Conservation (phyloP, 2,113 vertebrate genomes). For the Pitta sordida region DNA sequence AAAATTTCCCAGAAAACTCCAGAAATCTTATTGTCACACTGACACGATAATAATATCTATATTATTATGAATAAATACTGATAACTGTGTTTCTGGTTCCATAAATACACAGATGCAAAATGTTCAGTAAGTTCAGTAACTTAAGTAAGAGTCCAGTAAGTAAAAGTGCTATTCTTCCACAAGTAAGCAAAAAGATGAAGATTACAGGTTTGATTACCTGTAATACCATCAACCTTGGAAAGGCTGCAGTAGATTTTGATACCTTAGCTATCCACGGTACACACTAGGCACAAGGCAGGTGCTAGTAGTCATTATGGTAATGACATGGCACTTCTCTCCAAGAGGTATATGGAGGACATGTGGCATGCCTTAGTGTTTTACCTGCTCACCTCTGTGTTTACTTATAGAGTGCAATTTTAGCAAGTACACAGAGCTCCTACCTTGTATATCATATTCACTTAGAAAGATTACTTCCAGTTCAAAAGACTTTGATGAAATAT, state of each 20-base stretch:
- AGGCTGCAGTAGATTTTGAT: neutral
- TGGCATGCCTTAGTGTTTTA: neutral
- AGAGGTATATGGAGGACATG: neutral
- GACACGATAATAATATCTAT: neutral
- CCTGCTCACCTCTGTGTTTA: neutral
- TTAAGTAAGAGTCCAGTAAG: neutral
- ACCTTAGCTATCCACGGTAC: neutral
- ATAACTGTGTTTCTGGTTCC: neutral
- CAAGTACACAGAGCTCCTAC: neutral
- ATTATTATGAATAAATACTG: neutral
- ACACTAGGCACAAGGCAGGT: neutral
- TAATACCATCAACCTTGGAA: neutral
- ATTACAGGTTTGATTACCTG: neutral
- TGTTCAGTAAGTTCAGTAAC: too few species aligned
- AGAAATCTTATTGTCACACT: neutral
- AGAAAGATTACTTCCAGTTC: neutral
- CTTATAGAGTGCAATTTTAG: neutral
- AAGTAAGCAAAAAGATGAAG: neutral
- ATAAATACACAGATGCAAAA: neutral
- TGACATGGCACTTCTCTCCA: neutral
- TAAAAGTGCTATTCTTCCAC: neutral
- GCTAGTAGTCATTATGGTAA: neutral
- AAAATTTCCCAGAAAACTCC: neutral
- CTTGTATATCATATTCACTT: neutral
- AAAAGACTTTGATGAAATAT: slow-evolving; percentile 14